Evolutionary conservation across 2,113 vertebrate species (phyloP).

Genomic region (mouse (Mus musculus)): DNA sequence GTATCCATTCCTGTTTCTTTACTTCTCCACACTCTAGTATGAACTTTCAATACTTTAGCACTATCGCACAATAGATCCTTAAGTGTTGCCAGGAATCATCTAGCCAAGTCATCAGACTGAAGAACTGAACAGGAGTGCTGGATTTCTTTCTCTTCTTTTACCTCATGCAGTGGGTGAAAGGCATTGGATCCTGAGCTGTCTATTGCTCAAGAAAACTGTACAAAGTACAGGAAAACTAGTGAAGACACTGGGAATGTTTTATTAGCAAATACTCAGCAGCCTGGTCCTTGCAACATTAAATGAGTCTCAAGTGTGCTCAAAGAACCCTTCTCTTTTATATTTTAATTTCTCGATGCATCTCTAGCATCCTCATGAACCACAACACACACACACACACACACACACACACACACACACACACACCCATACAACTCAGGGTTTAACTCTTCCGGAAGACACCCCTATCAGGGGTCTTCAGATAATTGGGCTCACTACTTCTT

Average conservation of each 20-base stretch:
- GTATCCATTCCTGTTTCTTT: background rate
- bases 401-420: too few relatives aligned
- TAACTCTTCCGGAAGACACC: background rate
- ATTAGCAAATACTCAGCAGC: background rate
- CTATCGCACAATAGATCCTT: background rate
- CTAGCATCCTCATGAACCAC: background rate
- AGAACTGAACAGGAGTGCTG: background rate
- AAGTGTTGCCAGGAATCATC: background rate
- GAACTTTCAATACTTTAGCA: background rate
- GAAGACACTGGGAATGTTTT: background rate
- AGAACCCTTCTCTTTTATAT: background rate
- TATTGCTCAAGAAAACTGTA: background rate
- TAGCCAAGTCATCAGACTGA: background rate
- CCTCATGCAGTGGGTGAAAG: too few relatives aligned
- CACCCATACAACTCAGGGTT: too few relatives aligned
- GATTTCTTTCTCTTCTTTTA: background rate
- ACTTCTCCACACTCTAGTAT: background rate
- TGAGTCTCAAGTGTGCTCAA: background rate
- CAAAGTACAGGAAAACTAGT: background rate
- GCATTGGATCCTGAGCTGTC: background rate
- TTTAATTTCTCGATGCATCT: background rate
- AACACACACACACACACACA: background rate
- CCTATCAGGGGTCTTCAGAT: background rate
- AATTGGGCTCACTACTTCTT: background rate
- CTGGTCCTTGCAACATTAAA: background rate